Conservation (phyloP, 2,888 invertebrate species). For the Synanthedon tipuliformis region DNA sequence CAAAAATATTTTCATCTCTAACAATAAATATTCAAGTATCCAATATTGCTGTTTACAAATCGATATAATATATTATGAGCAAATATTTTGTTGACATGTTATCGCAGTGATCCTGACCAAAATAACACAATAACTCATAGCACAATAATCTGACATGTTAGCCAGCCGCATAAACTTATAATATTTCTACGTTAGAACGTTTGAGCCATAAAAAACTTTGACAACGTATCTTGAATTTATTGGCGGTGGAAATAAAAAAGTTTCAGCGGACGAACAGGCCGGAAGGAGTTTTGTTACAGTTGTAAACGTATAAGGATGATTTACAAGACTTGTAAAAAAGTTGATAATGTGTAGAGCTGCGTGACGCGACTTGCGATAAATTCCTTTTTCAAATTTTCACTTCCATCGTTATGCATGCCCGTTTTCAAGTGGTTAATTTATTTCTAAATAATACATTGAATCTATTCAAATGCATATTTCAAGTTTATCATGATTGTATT, state of each 20-base stretch:
- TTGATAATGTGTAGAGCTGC: conserved; percentile 16
- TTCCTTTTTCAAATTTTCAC: not conserved
- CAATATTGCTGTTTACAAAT: not conserved
- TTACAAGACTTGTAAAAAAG: conserved; percentile 47
- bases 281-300: conserved; percentile 47
- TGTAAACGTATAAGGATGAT: conserved; percentile 56
- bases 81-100: conserved; percentile 21
- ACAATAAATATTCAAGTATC: not conserved
- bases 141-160: conserved; percentile 11
- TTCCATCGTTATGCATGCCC: too few species aligned
- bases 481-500: conserved; percentile 8
- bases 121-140: conserved; percentile 44
- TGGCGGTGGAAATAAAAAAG: conserved; percentile 43
- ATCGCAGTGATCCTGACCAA: conserved; percentile 22
- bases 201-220: conserved; percentile 48
- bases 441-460: not conserved
- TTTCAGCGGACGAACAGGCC: conserved; percentile 27
- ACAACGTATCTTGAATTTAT: conserved; percentile 51
- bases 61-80: conserved; percentile 2
- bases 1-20: too few species aligned
- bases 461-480: not conserved
- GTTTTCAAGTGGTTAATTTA: too few species aligned
- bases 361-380: not conserved
- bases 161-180: conserved; percentile 27
- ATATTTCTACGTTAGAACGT: conserved; percentile 35